These are phyloP conservation scores for Antheraea mylitta DNA, from an alignment of 1,140 invertebrate genomes.

Conservation along the genomic window DNA sequence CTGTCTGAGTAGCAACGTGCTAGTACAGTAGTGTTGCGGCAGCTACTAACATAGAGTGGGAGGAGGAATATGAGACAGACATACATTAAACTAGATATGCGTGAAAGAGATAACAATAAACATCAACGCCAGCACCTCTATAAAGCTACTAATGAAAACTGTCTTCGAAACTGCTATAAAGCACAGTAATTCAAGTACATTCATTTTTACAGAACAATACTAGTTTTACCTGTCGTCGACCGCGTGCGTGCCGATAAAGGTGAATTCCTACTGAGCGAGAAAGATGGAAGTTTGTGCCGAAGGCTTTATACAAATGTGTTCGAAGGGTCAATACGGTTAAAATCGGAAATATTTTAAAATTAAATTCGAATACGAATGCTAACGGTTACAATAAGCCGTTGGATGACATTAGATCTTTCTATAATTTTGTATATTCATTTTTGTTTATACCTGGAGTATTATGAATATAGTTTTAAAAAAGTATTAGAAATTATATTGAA, in stretches of 20 bases:
- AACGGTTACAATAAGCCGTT: conserved; percentile 46
- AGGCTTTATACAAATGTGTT: conserved; percentile 46
- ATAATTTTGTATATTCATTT: neutral
- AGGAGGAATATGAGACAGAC: conserved; percentile 49
- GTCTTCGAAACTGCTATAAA: conserved; percentile 46
- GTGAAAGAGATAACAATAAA: conserved; percentile 44
- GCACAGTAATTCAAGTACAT: conserved; percentile 32
- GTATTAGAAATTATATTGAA: neutral
- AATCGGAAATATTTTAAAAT: conserved; percentile 56
- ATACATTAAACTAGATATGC: conserved; percentile 33
- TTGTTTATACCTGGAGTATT: neutral
- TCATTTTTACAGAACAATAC: conserved; percentile 58
- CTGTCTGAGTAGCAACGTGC: conserved; percentile 60
- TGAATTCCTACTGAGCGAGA: conserved; percentile 72
- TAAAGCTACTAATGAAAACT: conserved; percentile 65
- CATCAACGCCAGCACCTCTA: conserved; percentile 57
- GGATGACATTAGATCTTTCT: neutral
- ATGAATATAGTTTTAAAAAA: neutral
- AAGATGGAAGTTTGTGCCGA: conserved; percentile 58
- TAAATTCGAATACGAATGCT: conserved; percentile 68
- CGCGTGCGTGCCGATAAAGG: conserved; percentile 69
- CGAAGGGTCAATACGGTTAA: conserved; percentile 34
- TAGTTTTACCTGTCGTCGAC: conserved; percentile 67
- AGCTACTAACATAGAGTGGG: conserved; percentile 48
- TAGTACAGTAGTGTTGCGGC: conserved; percentile 36